Evolutionary conservation across 64 coral and sea anemone species (phyloP), one percentile per base, ranked within the genome.

Genomic region (Montipora cactus): DNA sequence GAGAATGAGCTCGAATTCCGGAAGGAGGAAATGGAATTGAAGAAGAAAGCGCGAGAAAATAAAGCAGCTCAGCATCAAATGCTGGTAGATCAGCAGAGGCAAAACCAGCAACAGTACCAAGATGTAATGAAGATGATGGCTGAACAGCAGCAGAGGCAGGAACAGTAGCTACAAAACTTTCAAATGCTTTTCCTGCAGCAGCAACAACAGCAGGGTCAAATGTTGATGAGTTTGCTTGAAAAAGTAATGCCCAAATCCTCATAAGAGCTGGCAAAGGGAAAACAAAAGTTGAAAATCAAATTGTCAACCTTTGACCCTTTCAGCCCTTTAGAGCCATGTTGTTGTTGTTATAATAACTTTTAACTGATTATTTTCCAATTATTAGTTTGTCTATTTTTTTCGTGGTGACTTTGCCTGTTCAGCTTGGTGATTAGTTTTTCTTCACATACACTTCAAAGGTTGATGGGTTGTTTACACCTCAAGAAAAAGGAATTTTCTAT

Each of bases 101-200:
- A 84, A 51, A 75, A 72, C 67, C 90, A 92, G 90, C 90, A 92
- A 84, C 89, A 80, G 16, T 81, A 22, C 77, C 78, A 91, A 45
- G 81, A 79, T 79, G 16, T 88, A 28, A 37, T 92, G 72, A 92
- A 48, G 46, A 51, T 48, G 12, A 87, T 92, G 81, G 11, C 28
- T 82, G 90, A 92, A 77, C 90, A 92, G 71, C 90, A 92, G 48
- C 90, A 84, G 52, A 75, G 71, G 18, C 80, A 85, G 70, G 79
- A 92, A 77, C 48, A 64, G 52, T 69, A 92, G 59, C 8, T 48
- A 25, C 80, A 92, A 76, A 85, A 92, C 67, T 84, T 92, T 28
- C 90, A 92, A 68, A 84, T 92, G 81, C 49, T 87, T 46, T 85
- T 92, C 22, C 12, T 92, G 6, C 89, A 91, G 78, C 89, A 82